phyloP scores from a whole-genome alignment of 2,888 invertebrate species.

The Brachyptera risi region DNA sequence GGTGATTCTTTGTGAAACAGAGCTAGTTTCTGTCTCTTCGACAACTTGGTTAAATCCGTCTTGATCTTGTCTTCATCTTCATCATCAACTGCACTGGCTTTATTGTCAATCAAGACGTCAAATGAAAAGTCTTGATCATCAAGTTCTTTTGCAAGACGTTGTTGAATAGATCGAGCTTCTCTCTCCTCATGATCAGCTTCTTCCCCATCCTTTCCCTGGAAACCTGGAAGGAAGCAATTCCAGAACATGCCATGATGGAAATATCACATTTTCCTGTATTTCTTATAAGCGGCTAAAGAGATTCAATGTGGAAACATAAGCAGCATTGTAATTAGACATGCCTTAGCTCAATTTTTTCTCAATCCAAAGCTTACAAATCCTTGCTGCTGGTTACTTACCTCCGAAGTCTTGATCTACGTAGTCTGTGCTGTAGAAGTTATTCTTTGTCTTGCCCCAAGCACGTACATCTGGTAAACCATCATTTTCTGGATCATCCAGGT shows the following conservation, averaged over 20 bases:
- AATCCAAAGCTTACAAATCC: too few species aligned
- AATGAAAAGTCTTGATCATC: conserved; percentile 72
- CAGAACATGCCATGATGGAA: too few species aligned
- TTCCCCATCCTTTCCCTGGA: conserved; percentile 58
- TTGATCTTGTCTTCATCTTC: conserved; percentile 51
- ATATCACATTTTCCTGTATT: too few species aligned
- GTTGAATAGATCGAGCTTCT: conserved; percentile 77
- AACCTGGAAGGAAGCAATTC: conserved; percentile 35
- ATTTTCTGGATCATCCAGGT: conserved; percentile 64
- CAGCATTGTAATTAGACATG: too few species aligned
- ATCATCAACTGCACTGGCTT: conserved; percentile 39
- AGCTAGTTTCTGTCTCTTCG: conserved; percentile 69
- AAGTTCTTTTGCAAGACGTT: conserved; percentile 68
- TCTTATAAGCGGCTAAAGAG: too few species aligned
- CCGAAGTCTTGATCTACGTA: conserved; percentile 85
- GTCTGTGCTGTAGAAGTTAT: conserved; percentile 79
- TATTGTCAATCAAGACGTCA: conserved; percentile 48
- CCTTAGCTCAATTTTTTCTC: too few species aligned
- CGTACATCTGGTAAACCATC: conserved; percentile 71
- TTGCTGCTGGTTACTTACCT: too few species aligned
- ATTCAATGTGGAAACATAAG: too few species aligned
- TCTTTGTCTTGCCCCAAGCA: conserved; percentile 85
- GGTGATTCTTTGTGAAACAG: conserved; percentile 82
- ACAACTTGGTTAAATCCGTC: conserved; percentile 71
- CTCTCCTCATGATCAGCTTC: conserved; percentile 76